Base-by-base conservation (phyloP, 2,888 invertebrate species). In the Epistrophella euchroma region DNA sequence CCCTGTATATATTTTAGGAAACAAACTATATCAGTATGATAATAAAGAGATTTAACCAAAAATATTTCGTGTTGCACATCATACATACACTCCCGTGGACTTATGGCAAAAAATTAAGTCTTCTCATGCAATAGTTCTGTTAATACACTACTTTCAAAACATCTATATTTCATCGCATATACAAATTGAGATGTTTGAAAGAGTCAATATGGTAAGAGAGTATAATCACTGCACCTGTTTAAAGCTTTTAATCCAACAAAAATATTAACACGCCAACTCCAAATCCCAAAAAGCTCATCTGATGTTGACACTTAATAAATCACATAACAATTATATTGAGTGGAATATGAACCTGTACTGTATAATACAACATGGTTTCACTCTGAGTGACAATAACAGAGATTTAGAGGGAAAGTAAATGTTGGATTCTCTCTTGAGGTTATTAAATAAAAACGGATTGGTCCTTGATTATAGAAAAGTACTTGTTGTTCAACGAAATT, bases 361-460 rank as follows among this genome's bases (percentile, higher is more conserved):
- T n/a, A n/a, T n/a, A n/a, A n/a, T n/a, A n/a, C n/a, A n/a, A n/a
- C 28, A 6, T 28, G 22, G 1, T 52, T 35, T 37, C 68, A 68
- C 50, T 68, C 68, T 9, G 35, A 37, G 37, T 28, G 35, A 66
- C 17, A 47, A 35, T 32, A 32, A 15, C 22, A n/a, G 0, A 50
- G 68, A 68, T 50, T 50, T 19, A n/a, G 50, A 37, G 68, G 2
- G 28, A 47, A 45, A 37, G 22, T 37, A 37, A 52, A 68, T 35
- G 35, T 50, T 19, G 32, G 17, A 32, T 68, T 68, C 37, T 68
- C 68, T 68, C 52, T 68, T 22, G 35, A 68, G 52, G 68, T 68
- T 68, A 52, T 68, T 19, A 52, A 68, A 37, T 50, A 32, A 66
- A 66, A 66, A 66, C 19, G n/a, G 28, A 66, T 50, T 50, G 66